These are phyloP conservation scores for Leuctra nigra DNA, from an alignment of 2,888 invertebrate species.

Conservation along the genomic window DNA sequence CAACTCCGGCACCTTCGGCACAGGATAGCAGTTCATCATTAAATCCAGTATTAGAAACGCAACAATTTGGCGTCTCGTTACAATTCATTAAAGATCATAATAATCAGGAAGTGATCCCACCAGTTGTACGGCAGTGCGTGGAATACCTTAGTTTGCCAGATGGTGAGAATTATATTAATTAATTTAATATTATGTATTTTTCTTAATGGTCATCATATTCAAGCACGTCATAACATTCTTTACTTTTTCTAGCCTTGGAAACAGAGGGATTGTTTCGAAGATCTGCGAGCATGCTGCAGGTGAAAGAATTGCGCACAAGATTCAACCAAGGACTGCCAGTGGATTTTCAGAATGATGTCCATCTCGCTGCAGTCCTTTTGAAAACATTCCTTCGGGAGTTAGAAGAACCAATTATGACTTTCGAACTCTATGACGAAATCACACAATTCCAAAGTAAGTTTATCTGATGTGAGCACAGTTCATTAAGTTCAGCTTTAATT, in stretches of 20 bases:
- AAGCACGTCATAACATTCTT: no score
- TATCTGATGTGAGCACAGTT: no score
- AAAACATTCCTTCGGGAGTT: constrained; percentile 92
- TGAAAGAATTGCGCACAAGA: constrained; percentile 75
- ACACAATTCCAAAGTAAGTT: constrained; percentile 78
- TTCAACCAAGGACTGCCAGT: constrained; percentile 84
- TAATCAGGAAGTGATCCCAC: constrained; percentile 76
- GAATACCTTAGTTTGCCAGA: constrained; percentile 85
- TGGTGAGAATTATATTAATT: no score
- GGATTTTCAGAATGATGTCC: constrained; percentile 73
- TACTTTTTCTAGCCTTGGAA: constrained; percentile 64
- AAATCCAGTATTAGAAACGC: constrained; percentile 51
- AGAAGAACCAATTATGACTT: constrained; percentile 88
- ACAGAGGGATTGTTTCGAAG: constrained; percentile 95
- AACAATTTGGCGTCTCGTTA: constrained; percentile 94
- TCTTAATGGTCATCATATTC: background rate
- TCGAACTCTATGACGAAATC: constrained; percentile 88
- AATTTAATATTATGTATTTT: no score
- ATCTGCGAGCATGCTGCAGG: constrained; percentile 75
- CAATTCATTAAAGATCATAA: constrained; percentile 88
- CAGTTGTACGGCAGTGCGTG: constrained; percentile 85
- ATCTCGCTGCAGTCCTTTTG: constrained; percentile 89
- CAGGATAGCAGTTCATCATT: constrained; percentile 30
- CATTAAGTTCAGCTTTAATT: no score
- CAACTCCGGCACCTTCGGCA: constrained; percentile 37